phyloP scores from a whole-genome alignment of 2,113 vertebrate genomes.

The Caretta caretta region DNA sequence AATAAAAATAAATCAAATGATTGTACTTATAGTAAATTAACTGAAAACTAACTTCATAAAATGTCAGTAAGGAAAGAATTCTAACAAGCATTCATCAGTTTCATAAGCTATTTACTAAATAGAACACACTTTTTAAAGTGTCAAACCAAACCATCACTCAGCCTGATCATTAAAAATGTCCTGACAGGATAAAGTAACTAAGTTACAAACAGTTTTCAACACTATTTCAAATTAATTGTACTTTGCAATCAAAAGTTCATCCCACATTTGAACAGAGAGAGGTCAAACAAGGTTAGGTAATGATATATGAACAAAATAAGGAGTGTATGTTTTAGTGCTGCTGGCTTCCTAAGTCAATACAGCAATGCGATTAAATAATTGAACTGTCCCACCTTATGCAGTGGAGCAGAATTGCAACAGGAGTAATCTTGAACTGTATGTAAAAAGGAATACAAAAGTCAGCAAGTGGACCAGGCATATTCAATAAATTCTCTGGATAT shows the following conservation, averaged over 20 bases:
- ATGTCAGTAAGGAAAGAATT: not conserved
- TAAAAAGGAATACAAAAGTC: conserved; percentile 1
- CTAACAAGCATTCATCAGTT: not conserved
- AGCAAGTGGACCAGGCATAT: not conserved
- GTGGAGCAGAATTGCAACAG: not conserved
- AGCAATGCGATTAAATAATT: conserved; percentile 38
- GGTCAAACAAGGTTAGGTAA: not conserved
- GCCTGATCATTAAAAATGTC: not conserved
- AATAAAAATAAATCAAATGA: not conserved
- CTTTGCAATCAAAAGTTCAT: not conserved
- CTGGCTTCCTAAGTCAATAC: not conserved
- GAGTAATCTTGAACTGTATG: conserved; percentile 25
- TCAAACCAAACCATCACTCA: not conserved
- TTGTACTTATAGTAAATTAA: not conserved
- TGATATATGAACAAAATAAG: conserved; percentile 9
- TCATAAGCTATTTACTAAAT: not conserved
- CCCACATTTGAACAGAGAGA: not conserved
- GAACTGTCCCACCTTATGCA: not conserved
- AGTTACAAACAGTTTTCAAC: not conserved
- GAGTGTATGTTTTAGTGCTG: not conserved
- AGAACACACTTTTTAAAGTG: not conserved
- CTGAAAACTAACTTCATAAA: not conserved
- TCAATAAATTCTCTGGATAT: not conserved
- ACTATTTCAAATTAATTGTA: not conserved
- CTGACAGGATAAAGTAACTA: not conserved